Percentiles rank a stretch among this genome's conserved stretches.
Conservation (phyloP, 2,113 vertebrate species). For the Anas platyrhynchos region DNA sequence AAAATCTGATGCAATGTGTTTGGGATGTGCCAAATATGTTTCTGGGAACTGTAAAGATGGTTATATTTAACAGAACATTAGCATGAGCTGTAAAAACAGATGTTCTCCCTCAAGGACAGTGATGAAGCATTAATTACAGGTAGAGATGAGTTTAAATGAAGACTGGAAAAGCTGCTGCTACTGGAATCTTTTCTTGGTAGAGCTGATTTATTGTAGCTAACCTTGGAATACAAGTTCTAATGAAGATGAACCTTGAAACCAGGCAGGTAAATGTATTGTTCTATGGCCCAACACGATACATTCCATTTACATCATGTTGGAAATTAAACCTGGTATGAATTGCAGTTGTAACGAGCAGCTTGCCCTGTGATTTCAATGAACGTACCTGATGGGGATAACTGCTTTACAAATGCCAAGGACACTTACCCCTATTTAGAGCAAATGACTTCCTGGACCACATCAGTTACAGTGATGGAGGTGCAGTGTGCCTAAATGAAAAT, state of each 20-base stretch:
- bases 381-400: conserved; percentile 1
- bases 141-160: conserved; percentile 20
- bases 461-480: neutral
- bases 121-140: conserved; percentile 65
- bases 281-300: neutral
- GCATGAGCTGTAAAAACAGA: conserved; percentile 53
- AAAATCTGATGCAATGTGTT: neutral
- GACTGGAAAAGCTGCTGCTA: conserved; percentile 22
- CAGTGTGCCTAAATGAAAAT: neutral
- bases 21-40: conserved; percentile 16
- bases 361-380: conserved; percentile 27
- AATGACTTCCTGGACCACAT: conserved; percentile 9
- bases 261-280: conserved; percentile 2
- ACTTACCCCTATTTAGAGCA: neutral
- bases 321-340: conserved; percentile 21
- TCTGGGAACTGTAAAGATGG: neutral
- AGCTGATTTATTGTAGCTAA: conserved; percentile 27
- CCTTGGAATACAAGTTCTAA: conserved; percentile 21
- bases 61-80: conserved; percentile 33
- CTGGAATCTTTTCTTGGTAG: neutral
- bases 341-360: neutral
- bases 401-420: neutral
- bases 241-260: conserved; percentile 44
- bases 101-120: conserved; percentile 64
- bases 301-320: neutral